Percentiles rank a stretch among this genome's conserved stretches.
Evolutionary conservation across 2,888 invertebrate species (phyloP).

Genomic region (Chromoteleia sp.): DNA sequence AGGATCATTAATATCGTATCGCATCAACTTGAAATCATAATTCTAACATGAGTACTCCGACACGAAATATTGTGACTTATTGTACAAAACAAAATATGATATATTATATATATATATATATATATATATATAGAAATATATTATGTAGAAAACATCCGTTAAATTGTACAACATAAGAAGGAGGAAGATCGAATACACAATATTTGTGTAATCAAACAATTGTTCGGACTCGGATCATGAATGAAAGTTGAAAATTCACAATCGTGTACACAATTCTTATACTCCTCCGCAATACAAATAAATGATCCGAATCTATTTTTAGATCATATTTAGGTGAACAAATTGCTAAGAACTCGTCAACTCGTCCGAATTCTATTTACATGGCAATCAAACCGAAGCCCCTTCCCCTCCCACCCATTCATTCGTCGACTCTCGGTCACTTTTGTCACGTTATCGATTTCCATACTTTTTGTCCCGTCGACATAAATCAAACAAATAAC

Average conservation of each 20-base stretch:
- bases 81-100: too few relatives aligned
- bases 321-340: constrained; percentile 8
- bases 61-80: constrained; percentile 3
- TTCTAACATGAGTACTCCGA: constrained; percentile 2
- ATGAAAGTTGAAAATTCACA: too few relatives aligned
- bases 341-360: constrained; percentile 2
- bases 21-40: constrained; percentile 48
- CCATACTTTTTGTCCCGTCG: constrained; percentile 14
- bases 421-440: constrained; percentile 9
- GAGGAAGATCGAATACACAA: too few relatives aligned
- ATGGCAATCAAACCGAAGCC: not conserved
- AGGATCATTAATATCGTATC: constrained; percentile 21
- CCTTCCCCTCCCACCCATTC: too few relatives aligned
- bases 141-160: too few relatives aligned
- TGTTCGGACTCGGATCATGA: too few relatives aligned
- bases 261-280: not conserved
- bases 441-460: constrained; percentile 43
- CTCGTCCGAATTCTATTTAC: constrained; percentile 20
- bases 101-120: too few relatives aligned
- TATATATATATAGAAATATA: too few relatives aligned
- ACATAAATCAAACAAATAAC: constrained; percentile 51
- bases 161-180: too few relatives aligned
- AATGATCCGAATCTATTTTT: not conserved
- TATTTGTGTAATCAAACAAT: too few relatives aligned
- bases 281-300: not conserved